phyloP scores from a whole-genome alignment of 2,113 vertebrate species.

The Heterochromis multidens region DNA sequence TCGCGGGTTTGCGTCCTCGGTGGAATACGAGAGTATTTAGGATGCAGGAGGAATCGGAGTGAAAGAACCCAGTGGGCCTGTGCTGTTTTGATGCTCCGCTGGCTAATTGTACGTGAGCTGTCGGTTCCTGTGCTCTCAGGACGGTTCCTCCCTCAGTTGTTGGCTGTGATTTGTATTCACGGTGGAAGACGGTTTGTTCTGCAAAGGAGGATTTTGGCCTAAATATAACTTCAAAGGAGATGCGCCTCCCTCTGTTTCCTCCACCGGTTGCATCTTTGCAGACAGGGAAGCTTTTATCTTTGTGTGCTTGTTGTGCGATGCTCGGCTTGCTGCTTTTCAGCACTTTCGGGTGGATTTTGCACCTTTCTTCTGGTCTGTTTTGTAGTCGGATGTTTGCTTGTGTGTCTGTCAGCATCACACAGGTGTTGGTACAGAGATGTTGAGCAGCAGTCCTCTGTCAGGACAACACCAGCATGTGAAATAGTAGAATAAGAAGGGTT shows the following conservation, averaged over 20 bases:
- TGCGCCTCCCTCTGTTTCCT: conserved; percentile 23
- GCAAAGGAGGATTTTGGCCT: conserved; percentile 59
- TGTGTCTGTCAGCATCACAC: neutral
- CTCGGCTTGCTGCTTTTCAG: neutral
- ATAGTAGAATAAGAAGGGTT: neutral
- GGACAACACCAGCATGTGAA: neutral
- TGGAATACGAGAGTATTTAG: neutral
- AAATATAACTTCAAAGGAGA: conserved; percentile 61
- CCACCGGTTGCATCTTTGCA: conserved; percentile 8
- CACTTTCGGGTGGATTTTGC: neutral
- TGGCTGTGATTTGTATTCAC: conserved; percentile 37
- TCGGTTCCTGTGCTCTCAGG: conserved; percentile 7
- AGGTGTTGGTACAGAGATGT: neutral
- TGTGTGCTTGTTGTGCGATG: neutral
- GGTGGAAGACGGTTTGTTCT: conserved; percentile 39
- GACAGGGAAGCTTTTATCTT: conserved; percentile 39
- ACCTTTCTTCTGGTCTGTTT: neutral
- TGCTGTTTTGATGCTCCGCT: conserved; percentile 1
- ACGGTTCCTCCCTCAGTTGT: conserved; percentile 6
- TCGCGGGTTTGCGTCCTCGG: neutral
- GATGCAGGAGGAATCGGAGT: neutral
- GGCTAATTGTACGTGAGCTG: neutral
- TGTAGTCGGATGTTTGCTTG: neutral
- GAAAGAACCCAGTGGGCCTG: neutral
- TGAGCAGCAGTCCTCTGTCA: neutral